These are phyloP conservation scores for Eulithis prunata DNA, from an alignment of 2,888 invertebrate species.

Conservation along the genomic window DNA sequence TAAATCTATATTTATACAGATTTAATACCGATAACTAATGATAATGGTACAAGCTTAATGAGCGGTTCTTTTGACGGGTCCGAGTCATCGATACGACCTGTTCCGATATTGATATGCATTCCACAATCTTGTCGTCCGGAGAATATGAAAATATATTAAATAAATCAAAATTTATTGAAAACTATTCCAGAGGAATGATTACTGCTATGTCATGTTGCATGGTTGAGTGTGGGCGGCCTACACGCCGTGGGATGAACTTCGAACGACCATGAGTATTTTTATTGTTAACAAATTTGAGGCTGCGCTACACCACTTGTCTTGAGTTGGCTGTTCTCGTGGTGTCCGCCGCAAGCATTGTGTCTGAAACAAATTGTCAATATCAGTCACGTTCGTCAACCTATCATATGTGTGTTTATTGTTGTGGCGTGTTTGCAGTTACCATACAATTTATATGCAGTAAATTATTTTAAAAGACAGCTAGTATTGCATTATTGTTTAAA, in stretches of 20 bases:
- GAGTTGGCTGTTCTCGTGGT: constrained; percentile 29
- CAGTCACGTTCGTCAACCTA: constrained; percentile 39
- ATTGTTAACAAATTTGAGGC: constrained; percentile 58
- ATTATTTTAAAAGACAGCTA: constrained; percentile 21
- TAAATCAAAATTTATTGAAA: constrained; percentile 65
- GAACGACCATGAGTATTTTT: constrained; percentile 53
- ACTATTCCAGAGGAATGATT: constrained; percentile 61
- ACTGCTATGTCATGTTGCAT: constrained; percentile 62
- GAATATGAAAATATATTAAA: constrained; percentile 59
- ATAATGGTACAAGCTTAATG: constrained; percentile 42
- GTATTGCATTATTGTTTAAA: constrained; percentile 22
- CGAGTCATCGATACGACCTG: constrained; percentile 32
- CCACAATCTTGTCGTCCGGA: constrained; percentile 42
- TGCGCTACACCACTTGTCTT: constrained; percentile 42
- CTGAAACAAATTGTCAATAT: constrained; percentile 39
- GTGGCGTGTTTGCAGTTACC: constrained; percentile 21
- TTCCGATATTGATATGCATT: constrained; percentile 41
- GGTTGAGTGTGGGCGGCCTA: constrained; percentile 59
- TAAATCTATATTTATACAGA: constrained; percentile 43
- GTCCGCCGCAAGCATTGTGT: constrained; percentile 33
- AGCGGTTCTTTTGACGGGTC: constrained; percentile 41
- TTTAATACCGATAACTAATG: constrained; percentile 42
- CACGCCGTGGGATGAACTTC: constrained; percentile 61
- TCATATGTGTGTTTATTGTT: constrained; percentile 22
- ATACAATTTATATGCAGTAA: constrained; percentile 22